phyloP scores from a whole-genome alignment of 2,888 invertebrate genomes.

The Drosophila helvetica region DNA sequence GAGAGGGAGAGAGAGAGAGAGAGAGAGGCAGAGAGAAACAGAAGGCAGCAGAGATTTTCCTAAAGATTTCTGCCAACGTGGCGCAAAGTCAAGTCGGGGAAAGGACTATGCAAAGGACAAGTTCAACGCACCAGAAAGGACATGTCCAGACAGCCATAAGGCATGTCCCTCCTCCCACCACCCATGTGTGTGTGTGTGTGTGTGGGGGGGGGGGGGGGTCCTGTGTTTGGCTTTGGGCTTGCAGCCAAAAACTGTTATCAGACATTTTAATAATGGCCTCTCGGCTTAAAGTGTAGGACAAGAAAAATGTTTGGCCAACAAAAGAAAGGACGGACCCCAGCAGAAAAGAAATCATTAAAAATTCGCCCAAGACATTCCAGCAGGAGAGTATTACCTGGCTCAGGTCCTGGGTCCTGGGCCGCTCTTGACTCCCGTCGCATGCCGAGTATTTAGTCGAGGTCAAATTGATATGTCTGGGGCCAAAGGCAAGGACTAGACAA shows the following conservation, averaged over 20 bases:
- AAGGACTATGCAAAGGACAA: conserved; percentile 48
- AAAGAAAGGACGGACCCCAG: conserved; percentile 43
- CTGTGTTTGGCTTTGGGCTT: conserved; percentile 73
- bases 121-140: conserved; percentile 72
- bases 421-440: conserved; percentile 50
- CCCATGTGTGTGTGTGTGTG: conserved; percentile 22
- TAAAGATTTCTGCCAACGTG: conserved; percentile 46
- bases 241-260: conserved; percentile 75
- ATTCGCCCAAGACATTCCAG: conserved; percentile 47
- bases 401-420: conserved; percentile 32
- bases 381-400: conserved; percentile 15
- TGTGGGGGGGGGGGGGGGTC: too few species aligned
- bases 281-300: conserved; percentile 78
- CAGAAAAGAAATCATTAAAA: conserved; percentile 70
- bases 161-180: conserved; percentile 41
- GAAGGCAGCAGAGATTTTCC: conserved; percentile 28
- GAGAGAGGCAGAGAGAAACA: background rate
- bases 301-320: conserved; percentile 76
- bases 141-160: conserved; percentile 64
- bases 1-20: background rate
- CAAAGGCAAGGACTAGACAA: conserved; percentile 27
- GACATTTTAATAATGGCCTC: conserved; percentile 75
- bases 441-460: conserved; percentile 61
- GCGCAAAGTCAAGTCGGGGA: conserved; percentile 40
- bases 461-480: conserved; percentile 66